Evolutionary conservation across 2,888 invertebrate genomes (phyloP).

Genomic region (Agonopterix arenella): DNA sequence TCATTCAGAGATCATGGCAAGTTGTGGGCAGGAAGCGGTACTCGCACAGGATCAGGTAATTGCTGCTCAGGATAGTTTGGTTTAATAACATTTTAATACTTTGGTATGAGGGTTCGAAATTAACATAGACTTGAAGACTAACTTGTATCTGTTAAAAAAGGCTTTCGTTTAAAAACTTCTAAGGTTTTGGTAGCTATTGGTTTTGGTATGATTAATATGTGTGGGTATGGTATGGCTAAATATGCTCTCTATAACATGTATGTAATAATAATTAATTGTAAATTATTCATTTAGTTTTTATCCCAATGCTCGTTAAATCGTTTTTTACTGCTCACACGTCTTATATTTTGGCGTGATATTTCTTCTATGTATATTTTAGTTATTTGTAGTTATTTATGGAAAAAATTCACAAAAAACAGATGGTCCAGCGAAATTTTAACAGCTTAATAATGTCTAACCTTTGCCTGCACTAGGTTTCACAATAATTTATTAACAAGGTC

Average conservation of each 20-base stretch:
- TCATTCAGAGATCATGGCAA: conserved; percentile 58
- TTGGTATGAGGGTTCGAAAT: conserved; percentile 66
- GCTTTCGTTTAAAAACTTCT: conserved; percentile 37
- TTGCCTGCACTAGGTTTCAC: conserved; percentile 11
- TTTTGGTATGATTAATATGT: conserved; percentile 38
- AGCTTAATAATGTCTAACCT: conserved; percentile 28
- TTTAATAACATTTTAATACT: conserved; percentile 50
- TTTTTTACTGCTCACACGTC: conserved; percentile 58
- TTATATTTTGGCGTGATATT: conserved; percentile 65
- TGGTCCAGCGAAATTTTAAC: too few relatives aligned
- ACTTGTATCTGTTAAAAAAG: conserved; percentile 24
- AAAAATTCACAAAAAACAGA: too few relatives aligned
- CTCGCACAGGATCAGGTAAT: conserved; percentile 73
- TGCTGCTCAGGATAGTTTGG: conserved; percentile 66
- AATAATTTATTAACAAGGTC: conserved; percentile 14
- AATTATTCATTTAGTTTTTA: not conserved
- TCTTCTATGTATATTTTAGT: not conserved
- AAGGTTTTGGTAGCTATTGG: conserved; percentile 32
- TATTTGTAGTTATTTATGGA: not conserved
- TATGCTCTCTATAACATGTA: not conserved
- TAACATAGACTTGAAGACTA: conserved; percentile 56
- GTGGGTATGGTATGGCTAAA: conserved; percentile 44
- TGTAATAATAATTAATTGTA: conserved; percentile 1
- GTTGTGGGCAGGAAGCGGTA: conserved; percentile 74
- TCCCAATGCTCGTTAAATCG: not conserved